phyloP scores from a whole-genome alignment of 2,797 vertebrate genomes.

The Trichosurus vulpecula region DNA sequence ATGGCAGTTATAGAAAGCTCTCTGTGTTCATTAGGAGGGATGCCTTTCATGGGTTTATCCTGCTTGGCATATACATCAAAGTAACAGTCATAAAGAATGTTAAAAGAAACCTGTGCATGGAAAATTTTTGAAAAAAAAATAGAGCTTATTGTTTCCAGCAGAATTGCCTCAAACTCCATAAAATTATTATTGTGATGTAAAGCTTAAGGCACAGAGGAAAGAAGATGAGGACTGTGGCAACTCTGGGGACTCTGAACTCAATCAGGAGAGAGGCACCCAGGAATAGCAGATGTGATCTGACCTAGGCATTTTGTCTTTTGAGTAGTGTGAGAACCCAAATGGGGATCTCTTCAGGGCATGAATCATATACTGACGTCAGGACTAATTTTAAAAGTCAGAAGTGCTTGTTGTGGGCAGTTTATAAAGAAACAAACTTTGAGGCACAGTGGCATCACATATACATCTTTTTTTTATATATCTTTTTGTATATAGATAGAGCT shows the following conservation, averaged over 20 bases:
- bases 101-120: slow-evolving; percentile 68
- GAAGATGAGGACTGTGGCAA: slow-evolving; percentile 42
- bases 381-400: slow-evolving; percentile 41
- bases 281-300: slow-evolving; percentile 51
- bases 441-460: slow-evolving; percentile 8
- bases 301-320: slow-evolving; percentile 42
- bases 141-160: slow-evolving; percentile 60
- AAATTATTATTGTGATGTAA: slow-evolving; percentile 24
- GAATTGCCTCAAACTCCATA: slow-evolving; percentile 41
- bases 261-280: slow-evolving; percentile 15
- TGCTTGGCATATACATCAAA: slow-evolving; percentile 87
- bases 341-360: slow-evolving; percentile 75
- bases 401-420: slow-evolving; percentile 9
- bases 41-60: slow-evolving; percentile 85
- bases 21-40: slow-evolving; percentile 84
- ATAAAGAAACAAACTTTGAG: slow-evolving; percentile 44
- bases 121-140: slow-evolving; percentile 52
- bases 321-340: slow-evolving; percentile 75
- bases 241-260: slow-evolving; percentile 22
- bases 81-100: slow-evolving; percentile 81
- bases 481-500: slow-evolving; percentile 19
- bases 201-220: slow-evolving; percentile 1
- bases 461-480: slow-evolving; percentile 7
- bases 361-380: slow-evolving; percentile 62
- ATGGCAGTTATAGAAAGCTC: slow-evolving; percentile 83